Conservation (phyloP, 2,888 invertebrate genomes). For the Campopleginae sp. region DNA sequence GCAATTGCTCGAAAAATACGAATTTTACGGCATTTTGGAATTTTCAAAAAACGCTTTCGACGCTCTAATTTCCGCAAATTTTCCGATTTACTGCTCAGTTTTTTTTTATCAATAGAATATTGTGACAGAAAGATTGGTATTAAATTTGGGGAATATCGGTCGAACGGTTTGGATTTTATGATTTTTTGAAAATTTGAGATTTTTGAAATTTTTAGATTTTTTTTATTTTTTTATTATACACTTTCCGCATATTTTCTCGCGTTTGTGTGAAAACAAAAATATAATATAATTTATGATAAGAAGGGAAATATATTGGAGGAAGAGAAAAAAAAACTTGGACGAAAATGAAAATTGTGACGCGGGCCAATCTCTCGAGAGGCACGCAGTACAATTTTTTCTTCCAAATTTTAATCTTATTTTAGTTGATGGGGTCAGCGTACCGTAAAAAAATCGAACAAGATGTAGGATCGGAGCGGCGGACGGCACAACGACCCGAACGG, state of each 20-base stretch:
- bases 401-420: conserved; percentile 17
- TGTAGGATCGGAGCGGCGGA: conserved; percentile 9
- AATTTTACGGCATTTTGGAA: no score
- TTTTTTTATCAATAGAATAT: no score
- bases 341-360: conserved; percentile 48
- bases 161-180: no score
- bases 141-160: no score
- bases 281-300: conserved; percentile 43
- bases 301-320: conserved; percentile 23
- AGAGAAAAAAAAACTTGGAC: conserved; percentile 50
- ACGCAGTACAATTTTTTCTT: background rate
- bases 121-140: no score
- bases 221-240: no score
- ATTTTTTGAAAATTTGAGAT: no score
- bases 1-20: no score
- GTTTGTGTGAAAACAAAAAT: background rate
- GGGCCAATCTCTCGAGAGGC: background rate
- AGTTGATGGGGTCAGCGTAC: conserved; percentile 44
- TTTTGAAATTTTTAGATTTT: no score
- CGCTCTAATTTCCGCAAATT: no score
- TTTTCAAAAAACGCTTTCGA: no score
- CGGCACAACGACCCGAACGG: conserved; percentile 63
- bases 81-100: no score
- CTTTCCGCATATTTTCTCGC: background rate
- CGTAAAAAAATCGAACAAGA: conserved; percentile 34